A percentile compares a stretch with the other conserved stretches of the same genome.
Conservation (phyloP, 2,113 vertebrate species). For the Istiophorus platypterus region DNA sequence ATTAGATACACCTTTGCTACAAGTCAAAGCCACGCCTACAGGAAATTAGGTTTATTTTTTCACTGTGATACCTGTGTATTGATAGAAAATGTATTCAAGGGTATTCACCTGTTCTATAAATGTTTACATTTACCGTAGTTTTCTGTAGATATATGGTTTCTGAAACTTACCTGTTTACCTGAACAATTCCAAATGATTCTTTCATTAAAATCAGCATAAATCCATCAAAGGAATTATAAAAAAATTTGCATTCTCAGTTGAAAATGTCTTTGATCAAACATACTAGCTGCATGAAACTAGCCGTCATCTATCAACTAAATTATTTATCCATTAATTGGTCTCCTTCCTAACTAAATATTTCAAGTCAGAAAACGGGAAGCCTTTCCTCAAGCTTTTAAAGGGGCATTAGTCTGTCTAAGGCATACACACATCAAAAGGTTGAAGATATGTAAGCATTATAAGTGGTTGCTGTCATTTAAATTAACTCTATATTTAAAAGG, state of each 20-base stretch:
- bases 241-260: not conserved
- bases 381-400: conserved; percentile 13
- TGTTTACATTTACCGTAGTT: not conserved
- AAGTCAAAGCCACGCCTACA: not conserved
- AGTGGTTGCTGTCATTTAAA: conserved; percentile 34
- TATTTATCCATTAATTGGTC: conserved; percentile 2
- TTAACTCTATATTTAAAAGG: conserved; percentile 37
- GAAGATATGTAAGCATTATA: conserved; percentile 9
- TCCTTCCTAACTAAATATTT: conserved; percentile 1
- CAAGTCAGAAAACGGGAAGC: not conserved
- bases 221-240: not conserved
- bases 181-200: not conserved
- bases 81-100: not conserved
- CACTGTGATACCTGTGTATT: not conserved
- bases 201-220: not conserved
- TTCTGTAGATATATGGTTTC: not conserved
- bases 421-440: conserved; percentile 46
- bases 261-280: conserved; percentile 12
- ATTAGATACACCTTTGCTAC: not conserved
- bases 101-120: not conserved
- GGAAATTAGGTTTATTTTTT: not conserved
- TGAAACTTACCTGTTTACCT: not conserved
- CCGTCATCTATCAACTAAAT: not conserved
- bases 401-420: not conserved
- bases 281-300: not conserved